Conservation (phyloP, 2,888 invertebrate genomes). For the Scaptomyza reducta region DNA sequence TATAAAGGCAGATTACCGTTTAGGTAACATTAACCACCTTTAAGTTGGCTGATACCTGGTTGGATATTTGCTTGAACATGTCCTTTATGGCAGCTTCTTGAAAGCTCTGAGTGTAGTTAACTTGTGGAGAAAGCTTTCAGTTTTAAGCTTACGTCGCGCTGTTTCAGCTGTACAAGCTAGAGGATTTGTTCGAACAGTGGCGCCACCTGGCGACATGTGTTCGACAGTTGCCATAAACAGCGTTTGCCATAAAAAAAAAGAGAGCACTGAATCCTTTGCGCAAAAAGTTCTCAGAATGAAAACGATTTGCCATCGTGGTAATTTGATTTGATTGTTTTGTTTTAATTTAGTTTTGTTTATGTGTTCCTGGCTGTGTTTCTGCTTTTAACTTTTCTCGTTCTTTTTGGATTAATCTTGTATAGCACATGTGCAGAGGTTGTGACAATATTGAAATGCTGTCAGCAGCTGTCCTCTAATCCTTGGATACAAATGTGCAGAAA, state of each 20-base stretch:
- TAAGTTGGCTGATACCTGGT: too few species aligned
- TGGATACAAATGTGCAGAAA: background rate
- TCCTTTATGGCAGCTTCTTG: constrained; percentile 9
- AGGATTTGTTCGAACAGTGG: constrained; percentile 11
- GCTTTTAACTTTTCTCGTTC: constrained; percentile 17
- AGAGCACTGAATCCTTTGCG: background rate
- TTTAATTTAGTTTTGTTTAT: background rate
- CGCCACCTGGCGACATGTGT: constrained; percentile 49
- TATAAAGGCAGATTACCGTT: too few species aligned
- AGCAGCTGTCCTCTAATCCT: constrained; percentile 51
- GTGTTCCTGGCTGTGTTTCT: background rate
- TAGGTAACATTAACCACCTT: too few species aligned
- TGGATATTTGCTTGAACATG: background rate
- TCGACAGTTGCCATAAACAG: constrained; percentile 44
- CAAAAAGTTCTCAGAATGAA: constrained; percentile 12
- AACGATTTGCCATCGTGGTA: background rate
- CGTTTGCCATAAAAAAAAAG: constrained; percentile 29
- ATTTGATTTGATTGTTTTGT: constrained; percentile 3
- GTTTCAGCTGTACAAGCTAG: background rate
- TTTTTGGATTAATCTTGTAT: constrained; percentile 23
- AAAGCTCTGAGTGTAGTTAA: constrained; percentile 12
- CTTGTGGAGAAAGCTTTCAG: constrained; percentile 12
- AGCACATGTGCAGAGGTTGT: constrained; percentile 26
- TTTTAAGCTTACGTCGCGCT: background rate
- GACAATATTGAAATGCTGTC: constrained; percentile 19